Evolutionary conservation across 2,888 invertebrate species (phyloP).

Genomic region (Coenonympha glycerion): DNA sequence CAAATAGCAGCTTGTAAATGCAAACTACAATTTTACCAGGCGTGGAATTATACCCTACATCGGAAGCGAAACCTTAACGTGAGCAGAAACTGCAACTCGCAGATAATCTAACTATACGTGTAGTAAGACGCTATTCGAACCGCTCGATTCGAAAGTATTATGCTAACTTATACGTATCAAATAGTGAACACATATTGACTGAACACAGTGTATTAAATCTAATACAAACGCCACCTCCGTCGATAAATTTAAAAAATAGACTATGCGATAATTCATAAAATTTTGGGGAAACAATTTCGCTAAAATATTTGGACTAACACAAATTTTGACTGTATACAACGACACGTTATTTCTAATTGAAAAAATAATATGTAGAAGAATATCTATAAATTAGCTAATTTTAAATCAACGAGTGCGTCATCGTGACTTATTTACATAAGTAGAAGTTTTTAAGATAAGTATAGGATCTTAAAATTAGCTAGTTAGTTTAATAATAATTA

Average conservation of each 20-base stretch:
- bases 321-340: slow-evolving; percentile 46
- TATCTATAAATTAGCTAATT: slow-evolving; percentile 52
- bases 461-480: slow-evolving; percentile 21
- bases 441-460: slow-evolving; percentile 17
- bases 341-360: slow-evolving; percentile 46
- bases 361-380: slow-evolving; percentile 46
- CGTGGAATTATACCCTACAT: slow-evolving; percentile 15
- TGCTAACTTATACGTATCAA: slow-evolving; percentile 40
- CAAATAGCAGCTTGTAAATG: slow-evolving; percentile 11
- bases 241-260: slow-evolving; percentile 39
- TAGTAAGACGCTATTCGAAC: slow-evolving; percentile 24
- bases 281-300: slow-evolving; percentile 52
- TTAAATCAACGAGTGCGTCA: slow-evolving; percentile 35
- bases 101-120: slow-evolving; percentile 20
- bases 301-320: slow-evolving; percentile 66
- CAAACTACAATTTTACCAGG: slow-evolving; percentile 13
- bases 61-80: slow-evolving; percentile 20
- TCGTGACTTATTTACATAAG: slow-evolving; percentile 26
- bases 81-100: slow-evolving; percentile 24
- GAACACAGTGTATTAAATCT: slow-evolving; percentile 56
- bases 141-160: slow-evolving; percentile 29
- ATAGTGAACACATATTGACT: slow-evolving; percentile 65
- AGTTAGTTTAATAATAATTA: too few species aligned
- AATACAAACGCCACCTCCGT: slow-evolving; percentile 36
- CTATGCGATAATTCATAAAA: slow-evolving; percentile 38